These are phyloP conservation scores for Coregonus sp. DNA, from an alignment of 2,797 vertebrate species.

Conservation along the genomic window DNA sequence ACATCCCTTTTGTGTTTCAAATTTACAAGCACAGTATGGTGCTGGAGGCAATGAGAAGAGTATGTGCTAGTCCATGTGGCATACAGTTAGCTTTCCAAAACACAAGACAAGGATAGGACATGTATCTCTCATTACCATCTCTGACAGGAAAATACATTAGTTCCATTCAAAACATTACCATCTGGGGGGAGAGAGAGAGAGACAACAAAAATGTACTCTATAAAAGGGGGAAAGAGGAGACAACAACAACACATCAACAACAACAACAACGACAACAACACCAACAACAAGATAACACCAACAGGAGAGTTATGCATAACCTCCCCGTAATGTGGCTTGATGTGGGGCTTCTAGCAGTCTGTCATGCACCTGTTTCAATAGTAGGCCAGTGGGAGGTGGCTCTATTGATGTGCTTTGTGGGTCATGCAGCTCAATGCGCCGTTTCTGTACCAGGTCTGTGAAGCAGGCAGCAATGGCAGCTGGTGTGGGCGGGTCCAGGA, in stretches of 20 bases:
- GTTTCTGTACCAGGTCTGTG: slow-evolving; percentile 78
- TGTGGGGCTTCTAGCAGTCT: slow-evolving; percentile 94
- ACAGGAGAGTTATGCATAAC: slow-evolving; percentile 87
- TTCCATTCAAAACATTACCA: slow-evolving; percentile 70
- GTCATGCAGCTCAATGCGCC: slow-evolving; percentile 87
- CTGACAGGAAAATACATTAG: slow-evolving; percentile 68
- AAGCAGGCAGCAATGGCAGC: slow-evolving; percentile 79
- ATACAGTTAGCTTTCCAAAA: neutral
- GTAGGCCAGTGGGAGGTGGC: slow-evolving; percentile 76
- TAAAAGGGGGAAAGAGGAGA: slow-evolving; percentile 79
- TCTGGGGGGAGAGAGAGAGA: slow-evolving; percentile 64
- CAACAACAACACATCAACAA: slow-evolving; percentile 71
- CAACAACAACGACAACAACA: slow-evolving; percentile 49
- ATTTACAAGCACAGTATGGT: neutral
- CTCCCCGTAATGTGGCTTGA: slow-evolving; percentile 94
- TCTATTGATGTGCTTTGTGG: slow-evolving; percentile 81
- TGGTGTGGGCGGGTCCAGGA: slow-evolving; percentile 73
- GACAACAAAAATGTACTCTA: slow-evolving; percentile 65
- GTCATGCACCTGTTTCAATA: slow-evolving; percentile 91
- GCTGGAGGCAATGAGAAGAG: slow-evolving; percentile 1
- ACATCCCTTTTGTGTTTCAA: neutral
- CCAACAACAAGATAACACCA: slow-evolving; percentile 56
- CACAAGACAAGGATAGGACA: slow-evolving; percentile 44
- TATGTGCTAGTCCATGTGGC: slow-evolving; percentile 13
- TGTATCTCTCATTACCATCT: slow-evolving; percentile 60